Evolutionary conservation across 2,113 vertebrate species (phyloP).

Genomic region (Ctenomys sociabilis): DNA sequence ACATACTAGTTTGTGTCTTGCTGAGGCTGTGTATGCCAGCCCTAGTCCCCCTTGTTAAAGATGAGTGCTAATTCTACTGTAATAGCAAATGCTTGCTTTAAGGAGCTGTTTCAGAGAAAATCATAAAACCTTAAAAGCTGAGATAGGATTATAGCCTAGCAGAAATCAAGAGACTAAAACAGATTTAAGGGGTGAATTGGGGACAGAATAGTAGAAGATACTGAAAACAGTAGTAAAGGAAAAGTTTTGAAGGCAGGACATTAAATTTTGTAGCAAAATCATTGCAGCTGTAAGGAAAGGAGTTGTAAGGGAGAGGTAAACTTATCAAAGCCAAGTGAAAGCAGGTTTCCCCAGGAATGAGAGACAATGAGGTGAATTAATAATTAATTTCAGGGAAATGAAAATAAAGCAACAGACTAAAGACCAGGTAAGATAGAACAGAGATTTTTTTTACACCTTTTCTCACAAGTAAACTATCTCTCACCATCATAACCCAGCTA

Average conservation of each 20-base stretch:
- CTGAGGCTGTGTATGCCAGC: neutral
- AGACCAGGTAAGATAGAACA: neutral
- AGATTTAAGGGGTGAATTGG: neutral
- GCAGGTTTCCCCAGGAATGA: neutral
- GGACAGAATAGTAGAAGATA: neutral
- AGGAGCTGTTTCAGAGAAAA: neutral
- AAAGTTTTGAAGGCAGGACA: neutral
- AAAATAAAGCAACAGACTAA: neutral
- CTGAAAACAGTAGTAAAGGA: neutral
- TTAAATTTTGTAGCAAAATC: neutral
- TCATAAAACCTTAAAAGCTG: neutral
- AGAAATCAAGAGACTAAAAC: neutral
- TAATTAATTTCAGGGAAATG: slow-evolving; percentile 18
- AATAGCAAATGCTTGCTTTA: neutral
- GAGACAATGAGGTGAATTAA: neutral
- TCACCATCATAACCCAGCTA: neutral
- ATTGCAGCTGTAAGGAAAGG: neutral
- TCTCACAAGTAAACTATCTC: neutral
- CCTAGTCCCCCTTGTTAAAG: neutral
- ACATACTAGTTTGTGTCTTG: neutral
- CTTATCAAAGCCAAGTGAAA: neutral
- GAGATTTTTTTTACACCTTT: neutral
- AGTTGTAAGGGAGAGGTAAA: neutral
- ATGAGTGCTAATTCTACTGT: neutral
- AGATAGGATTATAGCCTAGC: neutral